Conservation (phyloP, 1,140 invertebrate species). For the Acromyrmex echinatior region DNA sequence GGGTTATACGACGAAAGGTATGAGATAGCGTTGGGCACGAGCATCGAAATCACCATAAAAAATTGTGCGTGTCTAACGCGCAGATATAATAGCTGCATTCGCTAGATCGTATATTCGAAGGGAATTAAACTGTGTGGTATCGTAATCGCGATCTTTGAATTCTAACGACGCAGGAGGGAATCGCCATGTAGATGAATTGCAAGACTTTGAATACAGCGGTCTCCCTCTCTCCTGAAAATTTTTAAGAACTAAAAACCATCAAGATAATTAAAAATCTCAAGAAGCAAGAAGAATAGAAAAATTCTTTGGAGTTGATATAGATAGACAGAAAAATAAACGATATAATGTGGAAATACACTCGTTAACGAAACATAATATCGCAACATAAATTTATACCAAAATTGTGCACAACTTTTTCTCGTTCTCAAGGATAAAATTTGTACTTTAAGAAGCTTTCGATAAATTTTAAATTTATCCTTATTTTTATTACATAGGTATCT, state of each 20-base stretch:
- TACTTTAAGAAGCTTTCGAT: too few species aligned
- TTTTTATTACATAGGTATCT: too few species aligned
- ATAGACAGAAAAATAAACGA: too few species aligned
- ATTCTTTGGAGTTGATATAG: too few species aligned
- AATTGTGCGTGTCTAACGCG: slow-evolving; percentile 69
- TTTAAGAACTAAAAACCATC: slow-evolving; percentile 2
- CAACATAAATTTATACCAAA: too few species aligned
- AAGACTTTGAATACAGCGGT: neutral
- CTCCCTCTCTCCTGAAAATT: too few species aligned
- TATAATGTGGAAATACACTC: too few species aligned
- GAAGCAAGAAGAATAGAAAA: neutral
- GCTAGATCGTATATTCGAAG: slow-evolving; percentile 58
- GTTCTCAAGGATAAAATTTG: too few species aligned
- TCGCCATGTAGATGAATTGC: neutral
- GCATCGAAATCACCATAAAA: slow-evolving; percentile 83
- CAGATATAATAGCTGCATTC: slow-evolving; percentile 17
- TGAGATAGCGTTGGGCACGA: slow-evolving; percentile 65
- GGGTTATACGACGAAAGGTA: slow-evolving; percentile 59
- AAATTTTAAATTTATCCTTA: too few species aligned
- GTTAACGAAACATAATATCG: too few species aligned
- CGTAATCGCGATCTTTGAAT: slow-evolving; percentile 13
- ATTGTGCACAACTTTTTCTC: too few species aligned
- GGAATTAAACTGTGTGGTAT: slow-evolving; percentile 66
- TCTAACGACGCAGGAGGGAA: neutral
- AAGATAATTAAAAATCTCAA: neutral